Evolutionary conservation across 2,888 invertebrate species (phyloP), one percentile per base, ranked within the genome.

Genomic region (Lithophane semibrunnea): DNA sequence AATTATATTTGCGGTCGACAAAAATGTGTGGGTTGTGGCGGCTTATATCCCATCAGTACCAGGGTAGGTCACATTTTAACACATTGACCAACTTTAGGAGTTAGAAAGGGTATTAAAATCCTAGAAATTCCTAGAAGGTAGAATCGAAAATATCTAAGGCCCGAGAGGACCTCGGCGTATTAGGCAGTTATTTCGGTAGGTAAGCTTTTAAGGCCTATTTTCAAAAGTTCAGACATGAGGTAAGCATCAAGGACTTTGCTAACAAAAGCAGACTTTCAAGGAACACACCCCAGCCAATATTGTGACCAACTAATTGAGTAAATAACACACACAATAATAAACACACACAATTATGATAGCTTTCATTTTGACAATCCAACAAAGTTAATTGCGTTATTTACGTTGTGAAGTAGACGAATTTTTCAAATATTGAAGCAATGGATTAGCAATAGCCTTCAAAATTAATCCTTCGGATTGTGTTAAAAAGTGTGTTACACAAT

Each of bases 1-100:
- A 77, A 83, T 83, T 44, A 66, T 77, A 52, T 70, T 70, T 56
- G 65, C 16, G 65, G 78, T 37, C 49, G 58, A 74, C 49, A 71
- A 78, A 54, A 52, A 29, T 47, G 69, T 60, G 65, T 83, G 47
- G 77, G 65, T 42, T 65, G 60, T 37, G 42, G 18, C 54, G 70
- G 78, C 47, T 66, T 56, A 56, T 37, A 52, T 1, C 21, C 47
- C 16, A 52, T 37, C 4, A 29, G 29, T n/a, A 37, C 29, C 37
- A 9, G 71, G 7, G 37, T 3, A n/a, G 61, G 54, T 56, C 29
- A 66, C 37, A 82, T 67, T 74, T 58, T 13, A 21, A 44, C 52
- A 58, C 37, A 16, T 58, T 82, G 67, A 68, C 67, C 63, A 63
- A 64, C 2, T 54, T 74, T n/a, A 8, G 52, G 21, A 61, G 65